Evolutionary conservation across 2,888 invertebrate species (phyloP), one percentile per base, ranked within the genome.

Genomic region (Drosophila merina): DNA sequence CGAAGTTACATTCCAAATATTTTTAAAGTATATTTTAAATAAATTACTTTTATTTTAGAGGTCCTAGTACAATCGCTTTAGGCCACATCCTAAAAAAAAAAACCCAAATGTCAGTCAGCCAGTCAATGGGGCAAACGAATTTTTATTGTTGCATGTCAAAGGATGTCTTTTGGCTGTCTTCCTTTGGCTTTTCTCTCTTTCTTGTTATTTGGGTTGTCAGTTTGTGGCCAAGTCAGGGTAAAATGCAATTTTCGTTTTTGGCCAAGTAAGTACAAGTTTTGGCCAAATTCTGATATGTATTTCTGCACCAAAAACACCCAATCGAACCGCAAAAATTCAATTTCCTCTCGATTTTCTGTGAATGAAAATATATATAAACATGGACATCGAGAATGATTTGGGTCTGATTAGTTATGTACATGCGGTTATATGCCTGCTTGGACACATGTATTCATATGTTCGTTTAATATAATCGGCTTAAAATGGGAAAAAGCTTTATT

Each of bases 81-180:
- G 48, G 10, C 33, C 36, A 67, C 26, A 38, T 20, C 25, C 38
- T 31, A 10, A 31, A 71, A 73, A 58, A 58, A 50, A 28, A 71
- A 73, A 58, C 40, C 47, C 49, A 44, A 72, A 76, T 68, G 79
- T 58, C 62, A 55, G 68, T 72, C 74, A 73, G 58, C 33, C 52
- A 57, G 76, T 76, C 76, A 71, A 71, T 62, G 66, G 62, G 69
- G 55, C 63, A 74, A 77, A 71, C 40, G 64, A 76, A 60, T 67
- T 77, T 74, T 62, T 74, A 63, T 50, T 56, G 60, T 77, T 63
- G 77, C 75, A 74, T 74, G 77, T 74, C 75, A 70, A 69, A 64
- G 63, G 36, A 47, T 67, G 64, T 67, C 68, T 48, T 67, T 68
- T 50, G 51, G 28, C 50, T 69, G 50, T 52, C 69, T 52, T 52